Evolutionary conservation across 2,888 invertebrate species (phyloP), one percentile per base, ranked within the genome.

Genomic region (Epiblema foenella): DNA sequence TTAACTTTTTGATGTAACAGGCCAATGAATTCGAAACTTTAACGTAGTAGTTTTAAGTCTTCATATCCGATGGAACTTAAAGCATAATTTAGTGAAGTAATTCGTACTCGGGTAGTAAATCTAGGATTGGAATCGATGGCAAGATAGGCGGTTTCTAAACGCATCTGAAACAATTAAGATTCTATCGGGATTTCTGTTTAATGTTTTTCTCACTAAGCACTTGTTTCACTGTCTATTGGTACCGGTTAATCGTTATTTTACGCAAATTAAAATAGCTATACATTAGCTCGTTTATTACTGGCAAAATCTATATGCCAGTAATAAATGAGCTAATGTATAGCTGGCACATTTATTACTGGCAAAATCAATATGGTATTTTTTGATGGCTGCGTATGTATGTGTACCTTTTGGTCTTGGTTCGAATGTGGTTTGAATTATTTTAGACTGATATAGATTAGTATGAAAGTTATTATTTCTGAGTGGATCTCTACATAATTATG

Each of bases 121-220:
- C 68, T 62, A 56, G 56, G 29, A 63, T 49, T 56, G 62, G 56
- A 60, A 52, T 39, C 56, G 68, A 69, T 57, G 56, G 56, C 46
- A 12, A 62, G 68, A 69, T 69, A 69, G 52, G 46, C 42, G 63
- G 18, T 69, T 63, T 69, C 63, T 69, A 56, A 69, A 63, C 63
- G 68, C 56, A 69, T 69, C 62, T 63, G 33, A 20, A 63, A 63
- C 68, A 63, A 69, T 69, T 63, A 57, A 69, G 68, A 69, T 69
- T 46, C 8, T 56, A 69, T 69, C 62, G 37, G 12, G 20, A 33
- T 62, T n/a, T 24, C 46, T 56, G 62, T 56, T 69, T 49, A 52
- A 17, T 67, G 20, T 42, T 24, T 60, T 68, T 54, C 42, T 24
- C 17, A 52, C 20, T 24, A 51, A 39, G 42, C 24, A 15, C 39